A percentile compares a stretch with the other conserved stretches of the same genome.
These are phyloP conservation scores for Dipodomys spectabilis DNA, from an alignment of 2,113 vertebrate species.

Conservation along the genomic window DNA sequence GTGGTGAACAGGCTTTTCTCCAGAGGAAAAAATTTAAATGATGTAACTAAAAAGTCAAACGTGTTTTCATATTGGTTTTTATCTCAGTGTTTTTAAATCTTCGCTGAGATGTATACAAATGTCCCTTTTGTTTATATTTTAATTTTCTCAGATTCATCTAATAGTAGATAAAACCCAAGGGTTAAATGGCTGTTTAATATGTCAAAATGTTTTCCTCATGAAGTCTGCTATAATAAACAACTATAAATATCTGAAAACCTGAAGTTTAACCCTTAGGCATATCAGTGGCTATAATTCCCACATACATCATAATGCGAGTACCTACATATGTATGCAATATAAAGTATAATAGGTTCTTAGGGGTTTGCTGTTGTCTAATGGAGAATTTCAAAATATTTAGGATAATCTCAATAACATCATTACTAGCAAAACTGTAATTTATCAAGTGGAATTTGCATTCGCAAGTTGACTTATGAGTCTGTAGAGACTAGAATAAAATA, in stretches of 20 bases:
- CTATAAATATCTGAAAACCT: not conserved
- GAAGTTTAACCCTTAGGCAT: not conserved
- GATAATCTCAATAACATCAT: constrained; percentile 16
- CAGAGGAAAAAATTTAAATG: constrained; percentile 49
- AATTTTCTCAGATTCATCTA: constrained; percentile 36
- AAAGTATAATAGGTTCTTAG: no score
- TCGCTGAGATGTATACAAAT: constrained; percentile 61
- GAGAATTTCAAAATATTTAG: constrained; percentile 29
- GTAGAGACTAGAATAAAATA: not conserved
- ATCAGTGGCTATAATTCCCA: no score
- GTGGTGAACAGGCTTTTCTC: not conserved
- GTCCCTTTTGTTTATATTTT: constrained; percentile 59
- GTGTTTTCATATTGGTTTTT: constrained; percentile 40
- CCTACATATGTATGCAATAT: no score
- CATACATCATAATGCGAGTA: no score
- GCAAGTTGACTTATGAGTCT: not conserved
- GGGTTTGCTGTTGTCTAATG: not conserved
- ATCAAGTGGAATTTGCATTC: constrained; percentile 2
- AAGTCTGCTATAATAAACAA: constrained; percentile 37
- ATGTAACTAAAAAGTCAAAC: constrained; percentile 36
- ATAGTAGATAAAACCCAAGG: not conserved
- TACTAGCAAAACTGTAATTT: not conserved
- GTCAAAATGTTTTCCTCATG: constrained; percentile 48
- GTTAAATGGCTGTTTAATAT: constrained; percentile 1
- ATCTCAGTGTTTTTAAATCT: constrained; percentile 25